Evolutionary conservation across 1,140 invertebrate species (phyloP).

Genomic region (Zophobas morio): DNA sequence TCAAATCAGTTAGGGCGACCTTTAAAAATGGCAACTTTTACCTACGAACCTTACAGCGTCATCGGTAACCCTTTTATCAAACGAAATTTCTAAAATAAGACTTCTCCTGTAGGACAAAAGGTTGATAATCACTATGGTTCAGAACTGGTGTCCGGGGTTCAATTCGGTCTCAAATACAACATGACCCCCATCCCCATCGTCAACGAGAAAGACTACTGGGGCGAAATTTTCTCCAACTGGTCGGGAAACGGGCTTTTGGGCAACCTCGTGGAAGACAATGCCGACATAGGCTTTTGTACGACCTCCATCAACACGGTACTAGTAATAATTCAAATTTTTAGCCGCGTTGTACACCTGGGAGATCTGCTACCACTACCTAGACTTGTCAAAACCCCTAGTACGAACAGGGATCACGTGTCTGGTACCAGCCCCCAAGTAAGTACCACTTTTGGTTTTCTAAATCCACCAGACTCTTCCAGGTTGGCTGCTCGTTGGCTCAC

Average conservation of each 20-base stretch:
- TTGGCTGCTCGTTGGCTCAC: constrained; percentile 58
- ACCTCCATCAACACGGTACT: constrained; percentile 10
- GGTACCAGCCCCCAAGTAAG: constrained; percentile 71
- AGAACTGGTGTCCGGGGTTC: constrained; percentile 64
- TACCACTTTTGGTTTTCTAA: no score
- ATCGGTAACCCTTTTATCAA: constrained; percentile 53
- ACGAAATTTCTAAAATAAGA: constrained; percentile 14
- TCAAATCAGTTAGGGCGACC: constrained; percentile 56
- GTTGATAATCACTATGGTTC: constrained; percentile 65
- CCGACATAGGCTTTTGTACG: constrained; percentile 71
- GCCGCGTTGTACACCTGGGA: constrained; percentile 75
- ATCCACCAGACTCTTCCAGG: constrained; percentile 22
- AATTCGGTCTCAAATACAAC: constrained; percentile 68
- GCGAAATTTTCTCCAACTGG: constrained; percentile 72
- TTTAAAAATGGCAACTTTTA: constrained; percentile 56
- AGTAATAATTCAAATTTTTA: constrained; percentile 58
- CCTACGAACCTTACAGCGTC: constrained; percentile 60
- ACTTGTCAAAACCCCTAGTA: constrained; percentile 71
- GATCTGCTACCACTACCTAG: constrained; percentile 70
- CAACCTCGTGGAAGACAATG: constrained; percentile 71
- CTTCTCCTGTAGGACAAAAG: constrained; percentile 14
- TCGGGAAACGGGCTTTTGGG: constrained; percentile 73
- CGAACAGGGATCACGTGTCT: constrained; percentile 74
- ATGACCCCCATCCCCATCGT: constrained; percentile 70
- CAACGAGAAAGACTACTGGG: constrained; percentile 71